Base-by-base conservation (phyloP, 2,113 vertebrate genomes). In the Solenodon paradoxus region DNA sequence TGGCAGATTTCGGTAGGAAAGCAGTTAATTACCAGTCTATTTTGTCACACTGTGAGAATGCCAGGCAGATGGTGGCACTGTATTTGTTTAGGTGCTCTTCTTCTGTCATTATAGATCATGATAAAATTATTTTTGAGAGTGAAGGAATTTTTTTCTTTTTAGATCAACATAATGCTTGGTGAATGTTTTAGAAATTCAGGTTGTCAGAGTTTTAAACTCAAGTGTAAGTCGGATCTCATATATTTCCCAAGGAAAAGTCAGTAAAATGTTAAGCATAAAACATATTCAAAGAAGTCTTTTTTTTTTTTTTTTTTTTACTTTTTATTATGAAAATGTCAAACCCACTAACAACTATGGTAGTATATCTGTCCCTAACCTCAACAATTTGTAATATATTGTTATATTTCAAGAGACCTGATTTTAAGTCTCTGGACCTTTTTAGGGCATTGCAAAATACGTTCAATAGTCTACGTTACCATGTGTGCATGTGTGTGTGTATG, bases 1-100 rank as follows among this genome's bases (percentile, higher is more conserved):
- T 99, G 72, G 99, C 99, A 97, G 99, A 99, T 98, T 99, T 99
- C 95, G 99, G 99, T 99, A 98, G 98, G 98, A 97, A 98, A 98
- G 97, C 98, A 97, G 98, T 98, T 98, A 98, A 98, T 98, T 98
- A 98, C 97, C 96, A 97, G 97, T 98, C 97, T 98, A 78, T 98
- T 97, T 97, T 98, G 98, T 98, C 97, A 97, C 97, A 96, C 97
- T 98, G 96, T 98, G 98, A 97, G 97, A 98, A 97, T 98, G 96
- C 98, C 96, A 98, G 98, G 98, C 98, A 98, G 97, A 98, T 98
- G 98, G 98, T 97, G 95, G 97, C 96, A 96, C 96, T 98, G 97
- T 74, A 79, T 98, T 98, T 97, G 97, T 96, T 98, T 97, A 98
- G 97, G 97, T 94, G 96, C 88, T 96, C 88, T 95, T 97, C 97